These are phyloP conservation scores for Antedon mediterranea DNA, from an alignment of 53 echinoderm and acorn worm genomes.

Conservation along the genomic window DNA sequence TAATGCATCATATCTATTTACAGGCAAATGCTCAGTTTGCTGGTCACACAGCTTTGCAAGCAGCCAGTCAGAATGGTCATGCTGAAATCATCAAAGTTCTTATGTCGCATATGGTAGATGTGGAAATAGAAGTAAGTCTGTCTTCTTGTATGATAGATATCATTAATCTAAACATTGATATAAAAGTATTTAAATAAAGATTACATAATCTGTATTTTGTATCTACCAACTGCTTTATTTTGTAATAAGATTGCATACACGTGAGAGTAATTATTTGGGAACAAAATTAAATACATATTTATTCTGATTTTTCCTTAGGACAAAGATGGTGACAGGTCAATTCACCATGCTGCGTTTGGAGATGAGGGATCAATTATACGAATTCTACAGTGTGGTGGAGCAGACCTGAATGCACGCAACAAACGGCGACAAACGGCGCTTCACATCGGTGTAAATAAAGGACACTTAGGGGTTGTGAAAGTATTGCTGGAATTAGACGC, in stretches of 20 bases:
- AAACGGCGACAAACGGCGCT: conserved; percentile 95
- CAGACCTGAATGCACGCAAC: conserved; percentile 90
- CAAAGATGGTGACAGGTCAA: conserved; percentile 82
- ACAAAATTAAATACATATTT: too few relatives aligned
- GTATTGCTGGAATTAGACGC: conserved; percentile 64
- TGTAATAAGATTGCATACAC: too few relatives aligned
- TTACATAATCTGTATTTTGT: too few relatives aligned
- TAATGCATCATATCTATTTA: background rate
- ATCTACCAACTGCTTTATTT: too few relatives aligned
- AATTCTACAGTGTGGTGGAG: conserved; percentile 60
- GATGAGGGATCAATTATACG: conserved; percentile 87
- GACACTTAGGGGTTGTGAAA: conserved; percentile 94
- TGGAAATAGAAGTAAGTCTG: conserved; percentile 85
- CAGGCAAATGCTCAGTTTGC: conserved; percentile 97
- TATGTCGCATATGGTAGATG: conserved; percentile 65
- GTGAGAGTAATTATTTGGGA: too few relatives aligned
- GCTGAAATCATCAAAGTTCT: conserved; percentile 81
- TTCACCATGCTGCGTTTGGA: conserved; percentile 97
- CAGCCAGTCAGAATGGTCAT: conserved; percentile 99
- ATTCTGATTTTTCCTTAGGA: conserved; percentile 26
- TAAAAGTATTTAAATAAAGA: too few relatives aligned
- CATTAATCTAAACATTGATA: too few relatives aligned
- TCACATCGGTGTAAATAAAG: conserved; percentile 97
- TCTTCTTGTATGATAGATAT: background rate
- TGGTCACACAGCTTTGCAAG: conserved; percentile 93